A percentile compares a stretch with the other conserved stretches of the same genome.
Conservation (phyloP, 2,113 vertebrate genomes). For the Galbula dea region DNA sequence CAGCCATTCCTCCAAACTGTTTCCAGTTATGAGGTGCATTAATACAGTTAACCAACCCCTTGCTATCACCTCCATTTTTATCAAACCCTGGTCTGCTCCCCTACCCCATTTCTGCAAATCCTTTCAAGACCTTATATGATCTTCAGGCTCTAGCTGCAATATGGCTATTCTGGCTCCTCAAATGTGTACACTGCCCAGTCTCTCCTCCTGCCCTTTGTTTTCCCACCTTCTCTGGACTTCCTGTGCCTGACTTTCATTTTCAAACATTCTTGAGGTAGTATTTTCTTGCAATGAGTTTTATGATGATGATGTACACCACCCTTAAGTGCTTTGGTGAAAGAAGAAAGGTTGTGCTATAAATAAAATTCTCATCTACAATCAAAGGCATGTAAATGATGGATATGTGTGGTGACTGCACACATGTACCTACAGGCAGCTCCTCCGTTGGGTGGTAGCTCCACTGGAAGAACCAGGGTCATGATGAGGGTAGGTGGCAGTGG, state of each 20-base stretch:
- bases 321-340: conserved; percentile 25
- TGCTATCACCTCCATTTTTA: not conserved
- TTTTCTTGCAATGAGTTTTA: conserved; percentile 36
- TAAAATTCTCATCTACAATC: not conserved
- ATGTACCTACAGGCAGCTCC: not conserved
- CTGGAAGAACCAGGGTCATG: not conserved
- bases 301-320: conserved; percentile 22
- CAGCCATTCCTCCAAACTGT: not conserved
- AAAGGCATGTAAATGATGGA: not conserved
- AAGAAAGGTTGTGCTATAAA: conserved; percentile 43
- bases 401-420: not conserved
- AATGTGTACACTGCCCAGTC: not conserved
- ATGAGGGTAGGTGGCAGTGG: not conserved
- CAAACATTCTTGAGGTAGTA: not conserved
- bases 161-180: not conserved
- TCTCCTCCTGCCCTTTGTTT: not conserved
- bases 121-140: not conserved
- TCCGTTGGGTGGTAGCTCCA: not conserved
- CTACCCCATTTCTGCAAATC: not conserved
- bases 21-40: not conserved
- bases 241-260: not conserved
- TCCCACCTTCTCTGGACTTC: not conserved
- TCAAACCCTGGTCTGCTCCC: not conserved
- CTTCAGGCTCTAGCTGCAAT: not conserved
- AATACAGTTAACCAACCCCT: not conserved